Conservation (phyloP, 2,888 invertebrate species). For the Hipparchia semele region DNA sequence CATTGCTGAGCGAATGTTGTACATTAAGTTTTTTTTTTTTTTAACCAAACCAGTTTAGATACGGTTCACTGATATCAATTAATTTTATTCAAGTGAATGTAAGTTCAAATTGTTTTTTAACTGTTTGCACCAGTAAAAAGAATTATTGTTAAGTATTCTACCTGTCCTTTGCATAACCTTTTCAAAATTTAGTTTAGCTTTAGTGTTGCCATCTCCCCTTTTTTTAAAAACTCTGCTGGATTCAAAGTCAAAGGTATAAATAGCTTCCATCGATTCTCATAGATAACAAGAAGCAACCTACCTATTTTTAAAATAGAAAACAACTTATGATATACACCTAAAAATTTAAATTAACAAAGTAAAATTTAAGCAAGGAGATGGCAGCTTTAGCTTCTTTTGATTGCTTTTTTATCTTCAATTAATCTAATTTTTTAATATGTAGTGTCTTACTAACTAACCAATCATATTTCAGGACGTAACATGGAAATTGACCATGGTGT, state of each 20-base stretch:
- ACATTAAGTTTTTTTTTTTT: neutral
- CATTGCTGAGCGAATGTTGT: neutral
- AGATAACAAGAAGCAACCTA: too few relatives aligned
- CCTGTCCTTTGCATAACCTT: neutral
- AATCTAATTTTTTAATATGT: neutral
- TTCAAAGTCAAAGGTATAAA: neutral
- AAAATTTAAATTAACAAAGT: too few relatives aligned
- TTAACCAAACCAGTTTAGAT: neutral
- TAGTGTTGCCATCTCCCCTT: neutral
- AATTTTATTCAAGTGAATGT: conserved; percentile 7
- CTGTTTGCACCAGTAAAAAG: neutral
- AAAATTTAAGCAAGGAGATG: neutral
- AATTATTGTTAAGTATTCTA: neutral
- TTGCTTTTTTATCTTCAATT: neutral
- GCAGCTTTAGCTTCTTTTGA: neutral
- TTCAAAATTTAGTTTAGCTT: neutral
- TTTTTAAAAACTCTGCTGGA: too few relatives aligned
- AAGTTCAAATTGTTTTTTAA: neutral
- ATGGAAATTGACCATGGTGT: conserved; percentile 77
- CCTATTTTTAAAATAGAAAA: too few relatives aligned
- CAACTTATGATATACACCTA: too few relatives aligned
- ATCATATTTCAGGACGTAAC: conserved; percentile 57
- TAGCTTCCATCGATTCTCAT: too few relatives aligned
- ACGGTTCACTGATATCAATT: neutral
- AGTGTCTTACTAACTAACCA: too few relatives aligned